Percentiles rank a stretch among this genome's conserved stretches.
Conservation (phyloP, 2,888 invertebrate species). For the Scrobipalpa costella region DNA sequence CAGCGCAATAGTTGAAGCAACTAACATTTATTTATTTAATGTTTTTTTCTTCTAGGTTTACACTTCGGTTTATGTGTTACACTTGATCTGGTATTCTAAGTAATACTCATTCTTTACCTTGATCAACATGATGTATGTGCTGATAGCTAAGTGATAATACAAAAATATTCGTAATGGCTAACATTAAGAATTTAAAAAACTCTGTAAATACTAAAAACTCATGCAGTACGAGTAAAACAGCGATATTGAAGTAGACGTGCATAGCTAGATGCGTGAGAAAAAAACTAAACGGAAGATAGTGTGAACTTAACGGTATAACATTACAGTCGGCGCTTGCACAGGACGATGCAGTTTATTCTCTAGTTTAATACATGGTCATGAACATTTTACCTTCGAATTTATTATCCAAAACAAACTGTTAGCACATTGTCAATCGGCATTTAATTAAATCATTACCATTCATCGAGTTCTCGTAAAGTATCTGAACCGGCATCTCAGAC, state of each 20-base stretch:
- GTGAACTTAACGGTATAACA: slow-evolving; percentile 52
- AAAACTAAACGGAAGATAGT: slow-evolving; percentile 40
- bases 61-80: slow-evolving; percentile 62
- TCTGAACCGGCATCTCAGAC: slow-evolving; percentile 76
- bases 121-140: slow-evolving; percentile 75
- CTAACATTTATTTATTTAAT: slow-evolving; percentile 44
- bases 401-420: slow-evolving; percentile 72
- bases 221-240: slow-evolving; percentile 76
- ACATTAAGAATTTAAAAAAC: slow-evolving; percentile 66
- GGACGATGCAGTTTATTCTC: slow-evolving; percentile 56
- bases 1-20: slow-evolving; percentile 53
- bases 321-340: slow-evolving; percentile 34
- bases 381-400: slow-evolving; percentile 66
- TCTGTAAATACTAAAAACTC: slow-evolving; percentile 64
- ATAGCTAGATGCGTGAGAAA: slow-evolving; percentile 80
- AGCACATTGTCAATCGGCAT: slow-evolving; percentile 68
- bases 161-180: slow-evolving; percentile 67
- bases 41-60: slow-evolving; percentile 33
- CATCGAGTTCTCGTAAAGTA: slow-evolving; percentile 67
- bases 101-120: slow-evolving; percentile 64
- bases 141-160: slow-evolving; percentile 73
- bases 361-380: slow-evolving; percentile 66
- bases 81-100: slow-evolving; percentile 67
- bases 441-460: slow-evolving; percentile 66
- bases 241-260: slow-evolving; percentile 77